Percentiles rank a stretch among this genome's conserved stretches.
These are phyloP conservation scores for Plestiodon gilberti DNA, from an alignment of 2,113 vertebrate species.

Conservation along the genomic window DNA sequence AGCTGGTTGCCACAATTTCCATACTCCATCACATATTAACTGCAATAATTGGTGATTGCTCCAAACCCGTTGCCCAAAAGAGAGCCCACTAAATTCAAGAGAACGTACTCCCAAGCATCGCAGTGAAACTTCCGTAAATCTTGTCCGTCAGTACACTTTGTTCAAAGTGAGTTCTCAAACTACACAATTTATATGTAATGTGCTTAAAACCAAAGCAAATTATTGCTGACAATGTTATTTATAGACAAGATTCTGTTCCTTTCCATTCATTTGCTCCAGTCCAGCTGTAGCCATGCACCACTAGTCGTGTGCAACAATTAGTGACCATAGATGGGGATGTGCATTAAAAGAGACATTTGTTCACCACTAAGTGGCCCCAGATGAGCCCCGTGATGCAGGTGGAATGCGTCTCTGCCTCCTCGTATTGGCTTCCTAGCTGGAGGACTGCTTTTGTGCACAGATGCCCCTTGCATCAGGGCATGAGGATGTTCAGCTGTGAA, in stretches of 20 bases:
- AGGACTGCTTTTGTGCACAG: neutral
- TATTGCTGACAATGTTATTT: neutral
- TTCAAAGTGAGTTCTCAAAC: too few relatives aligned
- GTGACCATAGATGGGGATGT: neutral
- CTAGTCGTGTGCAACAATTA: neutral
- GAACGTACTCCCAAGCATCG: neutral
- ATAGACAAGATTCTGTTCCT: neutral
- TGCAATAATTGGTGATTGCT: neutral
- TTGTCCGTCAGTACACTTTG: too few relatives aligned
- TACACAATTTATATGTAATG: neutral
- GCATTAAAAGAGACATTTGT: neutral
- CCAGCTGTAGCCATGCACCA: neutral
- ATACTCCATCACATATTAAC: too few relatives aligned
- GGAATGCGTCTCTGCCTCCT: neutral
- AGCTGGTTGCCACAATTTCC: too few relatives aligned
- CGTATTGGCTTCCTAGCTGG: neutral
- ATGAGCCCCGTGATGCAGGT: neutral
- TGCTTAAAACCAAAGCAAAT: neutral
- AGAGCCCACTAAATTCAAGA: neutral
- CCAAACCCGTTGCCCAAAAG: too few relatives aligned
- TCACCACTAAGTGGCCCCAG: too few relatives aligned
- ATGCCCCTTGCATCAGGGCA: neutral
- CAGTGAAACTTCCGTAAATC: neutral
- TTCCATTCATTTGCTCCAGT: neutral
- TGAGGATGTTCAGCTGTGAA: neutral